These are phyloP conservation scores for Drosophila nr. medialis DNA, from an alignment of 2,888 invertebrate species.

Conservation along the genomic window DNA sequence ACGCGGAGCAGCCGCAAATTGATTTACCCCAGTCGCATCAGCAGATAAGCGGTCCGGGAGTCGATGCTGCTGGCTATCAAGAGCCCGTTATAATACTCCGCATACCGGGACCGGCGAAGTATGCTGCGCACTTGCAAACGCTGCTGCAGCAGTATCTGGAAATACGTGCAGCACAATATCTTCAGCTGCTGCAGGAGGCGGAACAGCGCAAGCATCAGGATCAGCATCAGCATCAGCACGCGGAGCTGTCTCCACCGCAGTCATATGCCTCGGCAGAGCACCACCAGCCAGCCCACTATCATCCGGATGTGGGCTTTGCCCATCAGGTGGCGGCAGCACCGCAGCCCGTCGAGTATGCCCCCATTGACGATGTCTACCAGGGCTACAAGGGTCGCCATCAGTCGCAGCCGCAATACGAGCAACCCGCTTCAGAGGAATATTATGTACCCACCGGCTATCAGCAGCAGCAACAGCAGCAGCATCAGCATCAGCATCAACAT, in stretches of 20 bases:
- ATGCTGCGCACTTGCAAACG: constrained; percentile 83
- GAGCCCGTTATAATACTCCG: constrained; percentile 84
- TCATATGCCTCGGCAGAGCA: constrained; percentile 44
- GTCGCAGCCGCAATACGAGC: constrained; percentile 55
- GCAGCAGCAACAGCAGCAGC: constrained; percentile 42
- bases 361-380: constrained; percentile 82
- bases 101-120: constrained; percentile 84
- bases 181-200: constrained; percentile 82
- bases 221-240: constrained; percentile 66
- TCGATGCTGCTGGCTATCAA: constrained; percentile 62
- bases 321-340: constrained; percentile 67
- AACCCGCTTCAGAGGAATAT: constrained; percentile 53
- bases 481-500: constrained; percentile 17
- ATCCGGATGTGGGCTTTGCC: constrained; percentile 66
- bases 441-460: constrained; percentile 57
- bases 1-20: constrained; percentile 67
- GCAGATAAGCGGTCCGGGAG: constrained; percentile 16
- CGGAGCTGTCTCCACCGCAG: constrained; percentile 30
- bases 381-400: constrained; percentile 78
- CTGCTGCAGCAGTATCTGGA: constrained; percentile 84
- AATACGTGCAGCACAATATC: constrained; percentile 83
- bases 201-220: constrained; percentile 76
- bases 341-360: constrained; percentile 71
- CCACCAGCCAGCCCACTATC: constrained; percentile 58
- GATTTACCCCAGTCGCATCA: constrained; percentile 62